phyloP scores from a whole-genome alignment of 2,113 vertebrate genomes.

The Amphilophus citrinellus region DNA sequence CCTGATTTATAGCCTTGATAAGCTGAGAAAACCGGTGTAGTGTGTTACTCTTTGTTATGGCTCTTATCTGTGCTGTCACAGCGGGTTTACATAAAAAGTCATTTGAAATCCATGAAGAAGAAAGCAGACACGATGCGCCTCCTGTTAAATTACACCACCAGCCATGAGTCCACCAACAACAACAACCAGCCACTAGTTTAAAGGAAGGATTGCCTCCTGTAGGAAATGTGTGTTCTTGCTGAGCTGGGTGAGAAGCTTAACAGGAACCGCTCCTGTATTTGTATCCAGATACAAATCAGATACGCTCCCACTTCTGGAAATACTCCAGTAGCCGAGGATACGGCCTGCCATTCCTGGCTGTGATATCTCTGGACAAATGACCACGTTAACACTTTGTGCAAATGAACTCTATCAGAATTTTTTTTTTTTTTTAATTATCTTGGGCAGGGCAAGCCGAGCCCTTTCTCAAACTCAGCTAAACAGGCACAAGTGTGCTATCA shows the following conservation, averaged over 20 bases:
- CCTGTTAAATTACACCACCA: background rate
- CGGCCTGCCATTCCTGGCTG: background rate
- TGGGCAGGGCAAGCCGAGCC: background rate
- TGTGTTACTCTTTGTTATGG: background rate
- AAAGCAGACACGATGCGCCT: background rate
- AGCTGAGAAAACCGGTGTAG: background rate
- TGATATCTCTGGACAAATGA: background rate
- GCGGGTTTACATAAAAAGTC: background rate
- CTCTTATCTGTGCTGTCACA: background rate
- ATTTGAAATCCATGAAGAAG: background rate
- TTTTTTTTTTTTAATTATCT: background rate
- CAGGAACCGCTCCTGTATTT: background rate
- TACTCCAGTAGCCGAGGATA: background rate
- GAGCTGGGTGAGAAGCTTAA: background rate
- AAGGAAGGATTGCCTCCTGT: background rate
- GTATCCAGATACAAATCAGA: background rate
- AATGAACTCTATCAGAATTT: background rate
- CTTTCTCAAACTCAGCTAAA: background rate
- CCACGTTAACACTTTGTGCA: background rate
- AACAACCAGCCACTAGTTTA: background rate
- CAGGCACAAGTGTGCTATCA: background rate
- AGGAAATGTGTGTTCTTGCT: background rate
- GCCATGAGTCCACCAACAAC: no score
- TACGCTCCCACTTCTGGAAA: background rate
- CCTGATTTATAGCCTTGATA: background rate